Conservation (phyloP, 2,113 vertebrate genomes). For the Odobenus rosmarus region DNA sequence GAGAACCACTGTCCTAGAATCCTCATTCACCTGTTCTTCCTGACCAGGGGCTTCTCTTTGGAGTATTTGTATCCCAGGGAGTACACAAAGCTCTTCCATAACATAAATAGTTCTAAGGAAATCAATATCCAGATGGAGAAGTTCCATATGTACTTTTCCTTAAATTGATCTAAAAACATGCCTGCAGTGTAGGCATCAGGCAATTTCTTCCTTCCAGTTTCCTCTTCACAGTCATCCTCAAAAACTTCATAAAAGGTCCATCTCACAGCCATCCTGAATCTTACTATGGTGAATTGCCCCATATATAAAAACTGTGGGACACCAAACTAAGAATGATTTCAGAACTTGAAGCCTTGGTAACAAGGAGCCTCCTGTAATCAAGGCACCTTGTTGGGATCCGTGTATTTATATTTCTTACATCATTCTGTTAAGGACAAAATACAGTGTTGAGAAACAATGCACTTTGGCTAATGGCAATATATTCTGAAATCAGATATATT, state of each 20-base stretch:
- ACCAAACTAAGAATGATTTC: not conserved
- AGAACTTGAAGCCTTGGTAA: not conserved
- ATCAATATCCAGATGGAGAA: not conserved
- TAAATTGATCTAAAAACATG: not conserved
- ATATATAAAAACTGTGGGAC: not conserved
- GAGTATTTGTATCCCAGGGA: not conserved
- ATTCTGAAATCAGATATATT: not conserved
- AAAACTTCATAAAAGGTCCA: not conserved
- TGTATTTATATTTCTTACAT: not conserved
- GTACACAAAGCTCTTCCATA: not conserved
- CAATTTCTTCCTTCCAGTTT: not conserved
- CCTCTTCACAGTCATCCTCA: not conserved
- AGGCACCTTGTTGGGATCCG: not conserved
- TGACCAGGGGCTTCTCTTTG: not conserved
- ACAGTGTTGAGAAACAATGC: not conserved
- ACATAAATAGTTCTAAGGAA: not conserved
- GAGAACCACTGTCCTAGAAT: not conserved
- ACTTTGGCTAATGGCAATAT: not conserved
- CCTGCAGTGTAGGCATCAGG: not conserved
- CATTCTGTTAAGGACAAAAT: not conserved
- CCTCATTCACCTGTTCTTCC: not conserved
- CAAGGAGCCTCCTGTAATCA: not conserved
- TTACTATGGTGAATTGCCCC: not conserved
- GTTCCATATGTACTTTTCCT: accelerated
- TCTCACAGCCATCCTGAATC: not conserved